phyloP scores from a whole-genome alignment of 2,113 vertebrate species.

The Strix aluco region DNA sequence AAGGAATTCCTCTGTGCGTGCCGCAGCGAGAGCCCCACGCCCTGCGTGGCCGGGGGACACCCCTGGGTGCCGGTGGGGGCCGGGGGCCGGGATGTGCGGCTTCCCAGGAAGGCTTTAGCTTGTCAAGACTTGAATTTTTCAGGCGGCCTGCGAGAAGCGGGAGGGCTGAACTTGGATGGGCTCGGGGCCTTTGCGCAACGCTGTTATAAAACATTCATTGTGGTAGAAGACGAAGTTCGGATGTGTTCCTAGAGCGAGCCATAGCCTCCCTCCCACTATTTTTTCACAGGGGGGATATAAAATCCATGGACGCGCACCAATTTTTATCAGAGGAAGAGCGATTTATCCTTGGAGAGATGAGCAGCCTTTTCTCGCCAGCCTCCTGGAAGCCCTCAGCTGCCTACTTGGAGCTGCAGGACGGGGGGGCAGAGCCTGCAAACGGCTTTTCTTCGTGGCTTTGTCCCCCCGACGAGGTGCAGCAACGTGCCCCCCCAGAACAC shows the following conservation, averaged over 20 bases:
- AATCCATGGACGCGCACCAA: not conserved
- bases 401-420: not conserved
- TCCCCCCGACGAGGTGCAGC: not conserved
- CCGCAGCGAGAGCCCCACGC: not conserved
- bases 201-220: conserved; percentile 34
- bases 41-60: not conserved
- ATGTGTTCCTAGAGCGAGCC: not conserved
- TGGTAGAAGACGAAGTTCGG: not conserved
- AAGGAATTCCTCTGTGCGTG: not conserved
- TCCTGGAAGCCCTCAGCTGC: not conserved
- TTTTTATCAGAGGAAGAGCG: not conserved
- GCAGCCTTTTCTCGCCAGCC: not conserved
- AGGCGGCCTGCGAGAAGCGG: not conserved
- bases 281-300: not conserved
- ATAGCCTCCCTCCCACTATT: not conserved
- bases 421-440: not conserved
- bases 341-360: not conserved
- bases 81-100: not conserved
- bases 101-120: conserved; percentile 58
- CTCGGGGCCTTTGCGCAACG: not conserved
- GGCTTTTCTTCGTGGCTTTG: not conserved
- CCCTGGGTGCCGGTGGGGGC: too few species aligned
- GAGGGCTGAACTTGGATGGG: conserved; percentile 23
- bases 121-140: conserved; percentile 4
- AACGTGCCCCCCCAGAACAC: too few species aligned